Conservation (phyloP, 2,797 vertebrate species). For the Chaenodraco wilsoni region DNA sequence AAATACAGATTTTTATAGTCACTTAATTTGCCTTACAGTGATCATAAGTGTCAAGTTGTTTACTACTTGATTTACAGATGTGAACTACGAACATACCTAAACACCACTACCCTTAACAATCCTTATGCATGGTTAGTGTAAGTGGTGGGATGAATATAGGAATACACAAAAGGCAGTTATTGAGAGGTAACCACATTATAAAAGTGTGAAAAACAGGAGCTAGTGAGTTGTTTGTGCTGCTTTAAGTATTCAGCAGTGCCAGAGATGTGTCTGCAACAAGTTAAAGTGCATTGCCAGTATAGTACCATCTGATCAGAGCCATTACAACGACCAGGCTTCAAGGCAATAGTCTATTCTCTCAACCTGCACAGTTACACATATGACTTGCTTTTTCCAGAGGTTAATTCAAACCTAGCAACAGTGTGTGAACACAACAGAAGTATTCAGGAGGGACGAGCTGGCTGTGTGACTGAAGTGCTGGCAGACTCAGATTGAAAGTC, state of each 20-base stretch:
- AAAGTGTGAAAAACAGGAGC: slow-evolving; percentile 21
- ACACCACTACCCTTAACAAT: neutral
- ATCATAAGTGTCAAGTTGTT: neutral
- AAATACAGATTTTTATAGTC: slow-evolving; percentile 3
- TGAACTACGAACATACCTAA: neutral
- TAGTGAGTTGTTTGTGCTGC: slow-evolving; percentile 6
- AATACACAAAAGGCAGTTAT: slow-evolving; percentile 41
- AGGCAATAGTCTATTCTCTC: slow-evolving; percentile 7
- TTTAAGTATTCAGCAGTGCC: neutral
- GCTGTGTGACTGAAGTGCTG: neutral
- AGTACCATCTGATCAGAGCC: neutral
- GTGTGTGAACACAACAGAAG: slow-evolving; percentile 1
- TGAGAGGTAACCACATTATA: slow-evolving; percentile 24
- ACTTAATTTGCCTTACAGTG: neutral
- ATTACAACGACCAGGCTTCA: neutral
- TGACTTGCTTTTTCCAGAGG: neutral
- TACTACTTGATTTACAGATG: neutral
- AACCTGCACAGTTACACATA: neutral
- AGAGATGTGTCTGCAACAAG: slow-evolving; percentile 2
- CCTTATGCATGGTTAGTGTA: slow-evolving; percentile 9
- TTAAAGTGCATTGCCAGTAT: neutral
- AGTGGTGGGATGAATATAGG: slow-evolving; percentile 3
- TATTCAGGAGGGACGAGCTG: neutral
- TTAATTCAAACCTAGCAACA: slow-evolving; percentile 1
- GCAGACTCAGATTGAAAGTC: neutral